Base-by-base conservation (phyloP, 2,113 vertebrate species). In the Calidris pugnax region DNA sequence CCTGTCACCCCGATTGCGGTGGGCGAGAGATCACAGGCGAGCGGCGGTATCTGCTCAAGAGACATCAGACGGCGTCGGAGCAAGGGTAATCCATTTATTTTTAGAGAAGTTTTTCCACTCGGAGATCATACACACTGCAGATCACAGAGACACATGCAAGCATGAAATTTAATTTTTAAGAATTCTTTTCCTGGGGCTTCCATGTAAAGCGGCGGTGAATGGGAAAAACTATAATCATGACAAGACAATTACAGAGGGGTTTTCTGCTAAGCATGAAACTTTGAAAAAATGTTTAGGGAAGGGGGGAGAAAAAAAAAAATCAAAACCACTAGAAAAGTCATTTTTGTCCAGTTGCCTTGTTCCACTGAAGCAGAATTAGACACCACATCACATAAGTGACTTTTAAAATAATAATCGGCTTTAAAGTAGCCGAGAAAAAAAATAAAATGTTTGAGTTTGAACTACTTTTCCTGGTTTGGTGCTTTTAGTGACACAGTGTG, bases 61-160 rank as follows among this genome's bases (percentile, higher is more conserved):
- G 97, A 98, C 98, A 97, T 98, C 98, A 98, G 98, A 98, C 96
- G 82, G 97, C 91, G 94, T 91, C 51, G 76, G 95, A 97, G 97
- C 98, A 98, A 98, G 98, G 97, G 98, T 98, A 98, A 98, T 98
- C 98, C 98, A 98, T 97, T 98, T 98, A 98, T 98, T 98, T 98
- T 98, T 96, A 96, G 98, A 97, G 98, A 98, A 98, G 97, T 98
- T 98, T 97, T 98, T 98, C 98, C 98, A 98, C 98, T 97, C 83
- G 3, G 97, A 98, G 98, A 98, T 98, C 98, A 98, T 98, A 98
- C 98, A 98, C 97, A 75, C 97, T 97, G 97, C 97, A 98, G 98
- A 98, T 98, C 98, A 98, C 98, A 98, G 98, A 98, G 96, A 98
- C 98, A 98, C 98, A 98, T 95, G 97, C 98, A 98, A 97, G 98